A percentile compares a stretch with the other conserved stretches of the same genome.
Evolutionary conservation across 1,140 invertebrate genomes (phyloP).

Genomic region (Pentalonia nigronervosa): DNA sequence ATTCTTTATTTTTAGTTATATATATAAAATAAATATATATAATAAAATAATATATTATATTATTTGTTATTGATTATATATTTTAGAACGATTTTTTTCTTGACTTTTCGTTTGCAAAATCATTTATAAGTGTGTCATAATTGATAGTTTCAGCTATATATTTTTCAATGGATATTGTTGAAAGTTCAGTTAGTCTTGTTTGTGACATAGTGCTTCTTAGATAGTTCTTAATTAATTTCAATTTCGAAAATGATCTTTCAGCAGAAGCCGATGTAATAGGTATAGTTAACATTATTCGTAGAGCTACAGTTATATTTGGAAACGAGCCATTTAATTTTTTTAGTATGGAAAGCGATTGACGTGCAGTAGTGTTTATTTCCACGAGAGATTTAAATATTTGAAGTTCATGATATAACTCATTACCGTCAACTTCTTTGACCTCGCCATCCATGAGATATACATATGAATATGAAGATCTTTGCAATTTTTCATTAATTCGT

Average conservation of each 20-base stretch:
- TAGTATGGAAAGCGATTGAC: background rate
- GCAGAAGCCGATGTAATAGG: background rate
- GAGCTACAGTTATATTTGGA: background rate
- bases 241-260: background rate
- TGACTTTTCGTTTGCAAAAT: no score
- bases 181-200: background rate
- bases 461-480: constrained; percentile 21
- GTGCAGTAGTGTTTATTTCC: background rate
- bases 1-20: no score
- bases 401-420: background rate
- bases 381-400: background rate
- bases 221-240: background rate
- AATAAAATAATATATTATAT: no score
- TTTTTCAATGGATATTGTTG: constrained; percentile 6
- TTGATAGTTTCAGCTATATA: no score
- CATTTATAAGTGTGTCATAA: no score
- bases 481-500: background rate
- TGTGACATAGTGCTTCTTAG: constrained; percentile 5
- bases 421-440: background rate
- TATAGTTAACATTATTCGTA: constrained; percentile 27
- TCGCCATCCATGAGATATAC: background rate
- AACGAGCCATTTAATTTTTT: background rate
- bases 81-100: no score
- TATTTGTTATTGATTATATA: no score
- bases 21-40: no score